Evolutionary conservation across 2,888 invertebrate species (phyloP).

Genomic region (Anorthoa munda): DNA sequence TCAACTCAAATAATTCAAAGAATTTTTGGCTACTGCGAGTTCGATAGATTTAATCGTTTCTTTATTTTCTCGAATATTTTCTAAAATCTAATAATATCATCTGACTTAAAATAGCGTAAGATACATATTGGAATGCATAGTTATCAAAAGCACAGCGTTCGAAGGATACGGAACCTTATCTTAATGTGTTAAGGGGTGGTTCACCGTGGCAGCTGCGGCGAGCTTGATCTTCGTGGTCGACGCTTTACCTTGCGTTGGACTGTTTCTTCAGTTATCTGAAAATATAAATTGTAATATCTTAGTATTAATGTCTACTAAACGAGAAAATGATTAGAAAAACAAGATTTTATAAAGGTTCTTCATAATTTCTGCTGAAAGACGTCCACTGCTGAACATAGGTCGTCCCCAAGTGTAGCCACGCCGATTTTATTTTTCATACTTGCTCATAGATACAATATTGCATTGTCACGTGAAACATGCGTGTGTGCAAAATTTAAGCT

Average conservation of each 20-base stretch:
- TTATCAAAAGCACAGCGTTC: constrained; percentile 55
- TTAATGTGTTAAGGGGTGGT: constrained; percentile 18
- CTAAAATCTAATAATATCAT: constrained; percentile 15
- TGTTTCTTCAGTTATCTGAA: constrained; percentile 78
- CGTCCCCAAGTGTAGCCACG: no score
- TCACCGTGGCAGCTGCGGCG: constrained; percentile 75
- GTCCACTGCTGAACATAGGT: no score
- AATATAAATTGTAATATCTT: neutral
- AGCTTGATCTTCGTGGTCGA: constrained; percentile 70
- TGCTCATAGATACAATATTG: no score
- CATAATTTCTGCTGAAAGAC: no score
- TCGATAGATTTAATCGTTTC: constrained; percentile 1
- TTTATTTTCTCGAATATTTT: neutral
- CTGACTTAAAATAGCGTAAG: constrained; percentile 50
- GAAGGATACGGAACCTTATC: constrained; percentile 57
- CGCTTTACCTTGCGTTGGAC: constrained; percentile 72
- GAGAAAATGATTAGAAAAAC: no score
- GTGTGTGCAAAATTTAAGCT: no score
- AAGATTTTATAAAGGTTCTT: no score
- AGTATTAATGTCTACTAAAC: neutral
- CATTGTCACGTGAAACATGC: no score
- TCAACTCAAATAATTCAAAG: neutral
- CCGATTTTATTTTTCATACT: no score
- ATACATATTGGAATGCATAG: constrained; percentile 51
- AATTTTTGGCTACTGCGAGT: neutral